Conservation (phyloP, 1,140 invertebrate genomes). For the Oppia nitens region DNA sequence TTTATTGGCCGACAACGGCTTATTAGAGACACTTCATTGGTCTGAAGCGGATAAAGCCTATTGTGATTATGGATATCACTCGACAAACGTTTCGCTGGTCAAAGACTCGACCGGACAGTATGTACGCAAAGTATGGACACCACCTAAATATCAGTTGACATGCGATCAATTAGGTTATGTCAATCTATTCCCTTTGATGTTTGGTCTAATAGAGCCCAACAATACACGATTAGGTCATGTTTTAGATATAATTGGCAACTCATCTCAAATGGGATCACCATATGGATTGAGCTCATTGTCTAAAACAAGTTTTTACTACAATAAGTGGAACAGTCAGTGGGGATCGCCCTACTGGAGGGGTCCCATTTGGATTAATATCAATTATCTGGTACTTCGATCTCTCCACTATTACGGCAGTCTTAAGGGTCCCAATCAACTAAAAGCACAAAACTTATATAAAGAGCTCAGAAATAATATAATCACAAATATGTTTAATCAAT, state of each 20-base stretch:
- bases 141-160: slow-evolving; percentile 57
- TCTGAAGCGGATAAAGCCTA: slow-evolving; percentile 55
- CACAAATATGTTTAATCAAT: slow-evolving; percentile 67
- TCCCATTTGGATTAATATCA: slow-evolving; percentile 96
- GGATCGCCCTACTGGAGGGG: slow-evolving; percentile 98
- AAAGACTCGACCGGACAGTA: slow-evolving; percentile 23
- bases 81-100: slow-evolving; percentile 54
- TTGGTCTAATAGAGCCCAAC: slow-evolving; percentile 60
- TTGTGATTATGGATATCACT: slow-evolving; percentile 79
- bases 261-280: slow-evolving; percentile 70
- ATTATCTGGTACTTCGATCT: slow-evolving; percentile 72
- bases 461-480: slow-evolving; percentile 65
- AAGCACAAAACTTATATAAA: slow-evolving; percentile 50
- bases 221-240: slow-evolving; percentile 65
- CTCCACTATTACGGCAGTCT: slow-evolving; percentile 54
- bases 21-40: slow-evolving; percentile 74
- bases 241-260: slow-evolving; percentile 55
- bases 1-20: slow-evolving; percentile 53
- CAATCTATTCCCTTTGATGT: slow-evolving; percentile 83
- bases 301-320: slow-evolving; percentile 69
- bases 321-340: slow-evolving; percentile 87
- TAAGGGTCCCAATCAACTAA: slow-evolving; percentile 47
- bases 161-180: slow-evolving; percentile 77
- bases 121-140: slow-evolving; percentile 42
- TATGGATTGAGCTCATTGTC: slow-evolving; percentile 82